Conservation (phyloP, 1,140 invertebrate species). For the Heterodera schachtii region DNA sequence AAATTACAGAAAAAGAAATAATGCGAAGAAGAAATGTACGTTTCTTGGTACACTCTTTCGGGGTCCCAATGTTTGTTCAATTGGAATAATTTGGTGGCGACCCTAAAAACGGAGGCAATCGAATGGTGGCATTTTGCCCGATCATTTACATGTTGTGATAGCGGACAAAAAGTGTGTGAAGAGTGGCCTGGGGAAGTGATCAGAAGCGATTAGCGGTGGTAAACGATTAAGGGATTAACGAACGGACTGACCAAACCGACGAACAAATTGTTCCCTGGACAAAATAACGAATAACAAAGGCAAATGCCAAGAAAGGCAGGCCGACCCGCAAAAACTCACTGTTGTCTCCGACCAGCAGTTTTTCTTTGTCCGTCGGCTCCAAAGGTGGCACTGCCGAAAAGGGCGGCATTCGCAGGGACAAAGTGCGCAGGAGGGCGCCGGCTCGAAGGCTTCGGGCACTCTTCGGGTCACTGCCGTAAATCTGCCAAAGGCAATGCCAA, state of each 20-base stretch:
- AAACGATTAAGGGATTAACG: background rate
- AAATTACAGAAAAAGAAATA: background rate
- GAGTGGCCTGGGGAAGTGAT: conserved; percentile 35
- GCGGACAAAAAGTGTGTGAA: conserved; percentile 52
- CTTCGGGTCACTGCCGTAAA: conserved; percentile 33
- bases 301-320: background rate
- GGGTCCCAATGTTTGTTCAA: conserved; percentile 47
- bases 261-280: conserved; percentile 23
- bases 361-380: conserved; percentile 34
- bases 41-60: conserved; percentile 50
- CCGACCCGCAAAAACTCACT: conserved; percentile 1
- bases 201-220: background rate
- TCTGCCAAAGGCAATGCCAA: conserved; percentile 1
- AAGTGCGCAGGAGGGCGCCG: conserved; percentile 44
- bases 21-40: background rate
- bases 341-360: conserved; percentile 46
- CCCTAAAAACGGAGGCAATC: conserved; percentile 30
- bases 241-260: conserved; percentile 16
- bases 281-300: background rate
- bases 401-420: background rate
- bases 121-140: background rate
- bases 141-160: conserved; percentile 47
- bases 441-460: conserved; percentile 32
- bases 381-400: conserved; percentile 26
- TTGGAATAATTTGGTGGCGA: conserved; percentile 34